These are phyloP conservation scores for Heliconius melpomene DNA, from an alignment of 1,140 invertebrate species.

Conservation along the genomic window DNA sequence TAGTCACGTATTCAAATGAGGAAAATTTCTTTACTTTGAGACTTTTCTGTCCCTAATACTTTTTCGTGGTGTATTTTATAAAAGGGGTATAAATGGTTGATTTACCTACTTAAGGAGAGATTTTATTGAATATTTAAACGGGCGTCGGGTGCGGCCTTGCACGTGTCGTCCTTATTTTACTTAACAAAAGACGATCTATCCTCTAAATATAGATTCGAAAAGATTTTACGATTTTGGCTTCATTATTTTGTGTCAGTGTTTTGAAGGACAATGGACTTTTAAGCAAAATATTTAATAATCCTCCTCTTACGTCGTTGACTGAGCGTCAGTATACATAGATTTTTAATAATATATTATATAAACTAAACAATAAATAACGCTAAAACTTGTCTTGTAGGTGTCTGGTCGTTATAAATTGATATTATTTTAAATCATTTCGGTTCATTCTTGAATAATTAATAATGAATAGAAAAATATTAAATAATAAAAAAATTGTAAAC, in stretches of 20 bases:
- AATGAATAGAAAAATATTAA: too few relatives aligned
- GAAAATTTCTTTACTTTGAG: slow-evolving; percentile 41
- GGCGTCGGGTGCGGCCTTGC: background rate
- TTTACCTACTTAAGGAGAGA: slow-evolving; percentile 27
- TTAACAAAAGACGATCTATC: background rate
- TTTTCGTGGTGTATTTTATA: slow-evolving; percentile 38
- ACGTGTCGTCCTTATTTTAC: slow-evolving; percentile 9
- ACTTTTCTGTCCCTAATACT: slow-evolving; percentile 31
- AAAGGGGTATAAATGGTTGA: slow-evolving; percentile 39
- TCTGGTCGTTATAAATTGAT: too few relatives aligned
- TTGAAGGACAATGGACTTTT: background rate
- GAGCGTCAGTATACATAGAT: too few relatives aligned
- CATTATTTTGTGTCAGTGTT: too few relatives aligned
- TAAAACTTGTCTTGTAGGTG: too few relatives aligned
- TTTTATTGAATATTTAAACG: slow-evolving; percentile 29
- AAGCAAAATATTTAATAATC: too few relatives aligned
- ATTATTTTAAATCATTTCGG: too few relatives aligned
- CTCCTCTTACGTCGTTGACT: too few relatives aligned
- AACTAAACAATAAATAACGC: too few relatives aligned
- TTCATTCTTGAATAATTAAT: too few relatives aligned
- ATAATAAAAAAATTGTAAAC: too few relatives aligned
- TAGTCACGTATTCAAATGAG: slow-evolving; percentile 45
- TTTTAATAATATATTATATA: too few relatives aligned
- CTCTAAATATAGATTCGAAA: background rate
- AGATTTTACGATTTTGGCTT: background rate